Base-by-base conservation (phyloP, 1,140 invertebrate species). In the Apis dorsata region DNA sequence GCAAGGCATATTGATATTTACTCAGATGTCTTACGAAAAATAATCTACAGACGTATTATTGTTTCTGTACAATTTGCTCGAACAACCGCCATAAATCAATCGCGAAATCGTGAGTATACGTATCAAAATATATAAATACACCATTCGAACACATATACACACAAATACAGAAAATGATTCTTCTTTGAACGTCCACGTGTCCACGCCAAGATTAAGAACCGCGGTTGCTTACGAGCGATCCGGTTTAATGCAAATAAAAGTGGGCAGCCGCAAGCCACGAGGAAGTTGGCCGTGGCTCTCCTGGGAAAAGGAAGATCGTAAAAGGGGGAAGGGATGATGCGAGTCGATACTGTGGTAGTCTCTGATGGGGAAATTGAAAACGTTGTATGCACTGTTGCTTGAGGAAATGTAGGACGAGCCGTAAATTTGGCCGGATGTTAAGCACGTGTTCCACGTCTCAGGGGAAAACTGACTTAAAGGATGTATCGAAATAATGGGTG, bases 221-320 rank as follows among this genome's bases (percentile, higher is more conserved):
- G 21, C 65, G 66, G 57, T 34, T 28, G n/a, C 21, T 70, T 79
- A 12, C 66, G n/a, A 51, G 66, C 77, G 66, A 59, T 79, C 69
- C 65, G 21, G 65, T 70, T 79, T 79, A 51, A 60, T 59, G 77
- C 66, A 70, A 79, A 79, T 70, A 70, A 69, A 70, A 51, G 21
- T 57, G 66, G 53, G 3, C 57, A 49, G 21, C 34, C 66, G 10
- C 21, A 24, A 70, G 66, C 55, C 34, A 21, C 55, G n/a, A 53
- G 7, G 51, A 34, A 71, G 65, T 71, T 71, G 21, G 19, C 21
- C 21, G 55, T 28, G 15, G n/a, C 55, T 51, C 68, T 17, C 21
- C 28, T 11, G 74, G 28, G 74, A 2, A 34, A 24, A 59, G 10
- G 34, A 55, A 15, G 24, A 44, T 51, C 34, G 15, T 5, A 21